These are phyloP conservation scores for Drosophila biarmipes DNA, from an alignment of 1,140 invertebrate species.

Conservation along the genomic window DNA sequence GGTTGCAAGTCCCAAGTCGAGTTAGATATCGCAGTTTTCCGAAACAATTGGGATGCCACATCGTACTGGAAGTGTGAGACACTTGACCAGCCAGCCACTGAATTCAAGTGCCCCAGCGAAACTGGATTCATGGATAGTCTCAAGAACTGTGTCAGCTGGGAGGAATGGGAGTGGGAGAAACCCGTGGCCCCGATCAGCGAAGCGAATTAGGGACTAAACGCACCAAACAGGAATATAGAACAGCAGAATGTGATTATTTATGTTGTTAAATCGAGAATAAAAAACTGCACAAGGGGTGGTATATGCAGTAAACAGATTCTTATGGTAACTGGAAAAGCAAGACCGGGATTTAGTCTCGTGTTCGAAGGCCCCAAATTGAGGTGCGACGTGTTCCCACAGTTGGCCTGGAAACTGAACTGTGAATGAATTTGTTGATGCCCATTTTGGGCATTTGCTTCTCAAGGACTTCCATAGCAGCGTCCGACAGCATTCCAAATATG, in stretches of 20 bases:
- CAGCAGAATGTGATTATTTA: conserved; percentile 40
- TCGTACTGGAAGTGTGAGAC: conserved; percentile 64
- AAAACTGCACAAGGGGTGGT: conserved; percentile 32
- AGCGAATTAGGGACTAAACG: conserved; percentile 41
- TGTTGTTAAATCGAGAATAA: conserved; percentile 60
- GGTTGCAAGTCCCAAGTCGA: conserved; percentile 64
- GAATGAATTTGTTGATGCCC: conserved; percentile 86
- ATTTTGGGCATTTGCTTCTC: conserved; percentile 85
- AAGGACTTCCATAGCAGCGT: conserved; percentile 85
- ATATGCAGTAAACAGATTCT: conserved; percentile 28
- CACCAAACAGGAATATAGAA: conserved; percentile 18
- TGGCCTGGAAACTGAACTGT: conserved; percentile 92
- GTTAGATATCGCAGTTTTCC: conserved; percentile 51
- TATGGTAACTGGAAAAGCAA: not conserved
- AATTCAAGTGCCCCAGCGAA: conserved; percentile 52
- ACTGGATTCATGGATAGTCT: conserved; percentile 62
- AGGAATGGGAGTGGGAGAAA: conserved; percentile 67
- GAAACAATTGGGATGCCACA: conserved; percentile 70
- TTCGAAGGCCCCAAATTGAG: conserved; percentile 94
- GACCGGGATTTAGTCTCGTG: conserved; percentile 88
- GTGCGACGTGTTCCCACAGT: conserved; percentile 93
- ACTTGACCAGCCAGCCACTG: conserved; percentile 49
- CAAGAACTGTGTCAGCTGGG: conserved; percentile 66
- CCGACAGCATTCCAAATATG: conserved; percentile 90
- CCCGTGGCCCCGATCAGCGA: conserved; percentile 57